These are phyloP conservation scores for Hetaerina americana DNA, from an alignment of 1,140 invertebrate genomes.

Conservation along the genomic window DNA sequence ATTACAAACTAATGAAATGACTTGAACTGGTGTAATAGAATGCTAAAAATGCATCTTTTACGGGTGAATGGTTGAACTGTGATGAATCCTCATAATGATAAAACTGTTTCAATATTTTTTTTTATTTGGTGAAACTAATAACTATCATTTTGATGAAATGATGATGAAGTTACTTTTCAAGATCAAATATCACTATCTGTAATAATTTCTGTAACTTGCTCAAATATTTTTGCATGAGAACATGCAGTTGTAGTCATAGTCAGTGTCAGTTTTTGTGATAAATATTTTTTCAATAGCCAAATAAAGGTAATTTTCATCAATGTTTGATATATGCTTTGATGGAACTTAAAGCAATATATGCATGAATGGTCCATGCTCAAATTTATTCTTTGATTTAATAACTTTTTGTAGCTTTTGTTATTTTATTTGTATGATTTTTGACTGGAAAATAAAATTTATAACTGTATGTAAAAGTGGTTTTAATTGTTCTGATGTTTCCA, in stretches of 20 bases:
- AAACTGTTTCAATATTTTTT: no score
- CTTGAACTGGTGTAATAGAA: no score
- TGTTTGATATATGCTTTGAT: neutral
- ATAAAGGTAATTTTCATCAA: neutral
- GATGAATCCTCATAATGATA: neutral
- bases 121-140: no score
- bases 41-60: neutral
- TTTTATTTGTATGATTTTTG: neutral
- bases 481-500: no score
- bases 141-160: no score
- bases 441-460: neutral
- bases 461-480: no score
- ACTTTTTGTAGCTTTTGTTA: neutral
- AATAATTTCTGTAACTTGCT: neutral
- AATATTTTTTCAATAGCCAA: neutral
- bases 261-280: neutral
- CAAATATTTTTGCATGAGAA: neutral
- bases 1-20: no score
- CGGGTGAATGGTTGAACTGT: neutral
- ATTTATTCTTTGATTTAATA: neutral
- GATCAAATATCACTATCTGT: neutral
- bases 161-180: neutral
- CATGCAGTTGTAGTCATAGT: neutral
- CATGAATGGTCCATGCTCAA: neutral
- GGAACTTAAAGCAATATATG: neutral